phyloP scores from a whole-genome alignment of 2,888 invertebrate species.

The Macropis europaea region DNA sequence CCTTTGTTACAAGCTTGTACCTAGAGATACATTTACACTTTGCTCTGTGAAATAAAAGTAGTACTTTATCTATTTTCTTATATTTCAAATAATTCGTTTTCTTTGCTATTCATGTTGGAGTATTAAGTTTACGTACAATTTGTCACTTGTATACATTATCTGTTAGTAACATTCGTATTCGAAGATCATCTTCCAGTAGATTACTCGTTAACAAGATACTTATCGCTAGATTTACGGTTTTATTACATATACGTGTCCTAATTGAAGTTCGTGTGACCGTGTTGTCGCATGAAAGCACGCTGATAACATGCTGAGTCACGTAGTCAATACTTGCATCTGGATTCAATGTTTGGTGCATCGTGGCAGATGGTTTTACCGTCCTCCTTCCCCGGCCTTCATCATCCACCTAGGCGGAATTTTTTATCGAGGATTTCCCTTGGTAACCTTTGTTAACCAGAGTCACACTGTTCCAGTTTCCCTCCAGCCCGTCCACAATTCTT shows the following conservation, averaged over 20 bases:
- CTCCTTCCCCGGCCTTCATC: slow-evolving; percentile 8
- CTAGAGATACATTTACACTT: no score
- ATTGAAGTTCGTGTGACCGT: slow-evolving; percentile 44
- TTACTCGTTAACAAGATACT: slow-evolving; percentile 6
- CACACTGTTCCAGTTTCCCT: background rate
- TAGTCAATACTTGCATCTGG: slow-evolving; percentile 56
- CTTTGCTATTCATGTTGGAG: no score
- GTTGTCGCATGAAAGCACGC: slow-evolving; percentile 58
- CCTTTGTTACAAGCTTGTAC: no score
- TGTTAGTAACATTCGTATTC: background rate
- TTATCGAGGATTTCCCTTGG: background rate
- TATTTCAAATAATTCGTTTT: no score
- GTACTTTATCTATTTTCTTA: no score
- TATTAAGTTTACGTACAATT: no score
- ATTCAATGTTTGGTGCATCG: slow-evolving; percentile 51
- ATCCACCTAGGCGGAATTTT: slow-evolving; percentile 26
- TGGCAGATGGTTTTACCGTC: slow-evolving; percentile 23
- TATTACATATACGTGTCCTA: slow-evolving; percentile 23
- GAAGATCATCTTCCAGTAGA: background rate
- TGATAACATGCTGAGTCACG: slow-evolving; percentile 59
- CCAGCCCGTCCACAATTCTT: no score
- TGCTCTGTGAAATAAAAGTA: no score
- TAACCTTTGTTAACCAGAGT: background rate
- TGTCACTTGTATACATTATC: background rate
- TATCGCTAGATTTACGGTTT: slow-evolving; percentile 28